These are phyloP conservation scores for Coelopa frigida DNA, from an alignment of 1,140 invertebrate genomes.

Conservation along the genomic window DNA sequence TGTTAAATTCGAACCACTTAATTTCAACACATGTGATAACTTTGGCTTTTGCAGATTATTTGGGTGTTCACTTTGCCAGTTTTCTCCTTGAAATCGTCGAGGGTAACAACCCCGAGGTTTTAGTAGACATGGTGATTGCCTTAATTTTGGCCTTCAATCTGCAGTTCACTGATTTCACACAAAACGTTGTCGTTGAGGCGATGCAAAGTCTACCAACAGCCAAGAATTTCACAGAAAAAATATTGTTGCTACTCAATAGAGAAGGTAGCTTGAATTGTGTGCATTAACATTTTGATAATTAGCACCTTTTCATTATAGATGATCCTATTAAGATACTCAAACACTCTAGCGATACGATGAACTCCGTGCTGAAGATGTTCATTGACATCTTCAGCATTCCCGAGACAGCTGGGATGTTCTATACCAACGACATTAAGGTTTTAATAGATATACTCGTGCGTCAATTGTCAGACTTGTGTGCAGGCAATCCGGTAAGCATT, in stretches of 20 bases:
- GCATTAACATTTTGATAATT: slow-evolving; percentile 1
- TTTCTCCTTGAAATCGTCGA: slow-evolving; percentile 77
- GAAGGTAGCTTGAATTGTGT: slow-evolving; percentile 57
- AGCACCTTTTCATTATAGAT: slow-evolving; percentile 50
- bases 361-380: slow-evolving; percentile 83
- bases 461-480: slow-evolving; percentile 77
- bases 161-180: slow-evolving; percentile 61
- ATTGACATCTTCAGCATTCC: slow-evolving; percentile 72
- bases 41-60: slow-evolving; percentile 56
- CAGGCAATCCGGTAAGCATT: slow-evolving; percentile 70
- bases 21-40: background rate
- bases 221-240: slow-evolving; percentile 84
- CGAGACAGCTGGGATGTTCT: slow-evolving; percentile 75
- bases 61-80: slow-evolving; percentile 70
- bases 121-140: slow-evolving; percentile 75
- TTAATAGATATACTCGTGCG: slow-evolving; percentile 85
- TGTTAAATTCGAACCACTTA: slow-evolving; percentile 17
- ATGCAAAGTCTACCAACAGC: slow-evolving; percentile 62
- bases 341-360: slow-evolving; percentile 66
- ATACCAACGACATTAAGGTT: slow-evolving; percentile 89
- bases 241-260: slow-evolving; percentile 76
- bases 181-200: slow-evolving; percentile 71
- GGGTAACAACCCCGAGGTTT: slow-evolving; percentile 65
- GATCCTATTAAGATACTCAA: slow-evolving; percentile 81
- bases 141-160: slow-evolving; percentile 81